Evolutionary conservation across 2,888 invertebrate species (phyloP).

Genomic region (Anthophora plumipes): DNA sequence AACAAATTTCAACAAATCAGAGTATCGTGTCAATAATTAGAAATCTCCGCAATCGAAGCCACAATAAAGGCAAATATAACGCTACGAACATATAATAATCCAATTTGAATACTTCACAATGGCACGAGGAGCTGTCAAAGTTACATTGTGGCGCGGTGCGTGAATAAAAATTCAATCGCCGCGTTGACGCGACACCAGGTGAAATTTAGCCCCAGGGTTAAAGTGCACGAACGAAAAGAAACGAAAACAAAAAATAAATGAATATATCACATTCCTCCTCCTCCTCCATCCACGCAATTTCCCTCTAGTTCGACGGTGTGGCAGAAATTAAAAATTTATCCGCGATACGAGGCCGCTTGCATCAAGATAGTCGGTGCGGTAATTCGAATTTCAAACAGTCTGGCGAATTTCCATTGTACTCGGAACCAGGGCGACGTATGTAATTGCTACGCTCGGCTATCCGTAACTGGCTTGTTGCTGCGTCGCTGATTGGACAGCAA

Average conservation of each 20-base stretch:
- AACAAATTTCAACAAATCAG: too few species aligned
- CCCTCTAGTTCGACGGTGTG: not conserved
- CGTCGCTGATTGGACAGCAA: slow-evolving; percentile 67
- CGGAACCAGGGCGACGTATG: slow-evolving; percentile 74
- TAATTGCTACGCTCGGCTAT: slow-evolving; percentile 76
- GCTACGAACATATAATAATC: not conserved
- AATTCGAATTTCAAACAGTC: slow-evolving; percentile 83
- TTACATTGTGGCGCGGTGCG: not conserved
- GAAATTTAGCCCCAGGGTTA: not conserved
- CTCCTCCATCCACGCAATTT: too few species aligned
- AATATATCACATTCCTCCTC: too few species aligned
- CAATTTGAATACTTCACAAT: not conserved
- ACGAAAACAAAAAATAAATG: too few species aligned
- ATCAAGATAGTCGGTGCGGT: slow-evolving; percentile 79
- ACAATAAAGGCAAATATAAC: not conserved
- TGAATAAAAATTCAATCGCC: not conserved
- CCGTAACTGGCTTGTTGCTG: slow-evolving; percentile 75
- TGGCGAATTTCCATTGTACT: slow-evolving; percentile 81
- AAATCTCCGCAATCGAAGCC: too few species aligned
- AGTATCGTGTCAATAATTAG: too few species aligned
- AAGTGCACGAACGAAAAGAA: not conserved
- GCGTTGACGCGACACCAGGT: not conserved
- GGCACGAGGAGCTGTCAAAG: not conserved
- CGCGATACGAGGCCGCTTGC: slow-evolving; percentile 59
- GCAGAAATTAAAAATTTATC: slow-evolving; percentile 58